These are phyloP conservation scores for Hassar affinis DNA, from an alignment of 2,113 vertebrate genomes.

Conservation along the genomic window DNA sequence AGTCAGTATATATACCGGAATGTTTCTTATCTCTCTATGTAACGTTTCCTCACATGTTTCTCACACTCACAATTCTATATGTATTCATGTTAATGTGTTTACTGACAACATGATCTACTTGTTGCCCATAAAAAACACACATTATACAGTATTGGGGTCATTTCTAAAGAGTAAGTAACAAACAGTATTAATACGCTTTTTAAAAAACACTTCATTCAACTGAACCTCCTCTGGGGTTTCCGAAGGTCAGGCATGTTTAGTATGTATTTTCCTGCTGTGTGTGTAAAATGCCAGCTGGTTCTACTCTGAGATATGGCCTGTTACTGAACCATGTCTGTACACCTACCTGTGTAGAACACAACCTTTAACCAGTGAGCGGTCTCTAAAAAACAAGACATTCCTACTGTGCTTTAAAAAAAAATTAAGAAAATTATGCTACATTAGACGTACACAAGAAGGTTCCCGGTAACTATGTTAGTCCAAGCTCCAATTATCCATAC, in stretches of 20 bases:
- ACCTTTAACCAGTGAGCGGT: not conserved
- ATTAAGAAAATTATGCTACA: not conserved
- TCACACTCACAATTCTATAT: not conserved
- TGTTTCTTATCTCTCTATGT: not conserved
- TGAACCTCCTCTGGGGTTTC: not conserved
- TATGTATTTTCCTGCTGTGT: not conserved
- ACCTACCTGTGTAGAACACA: not conserved
- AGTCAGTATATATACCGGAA: too few species aligned
- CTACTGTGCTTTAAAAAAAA: not conserved
- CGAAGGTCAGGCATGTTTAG: not conserved
- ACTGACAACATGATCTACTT: not conserved
- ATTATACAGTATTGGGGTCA: not conserved
- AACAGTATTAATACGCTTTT: not conserved
- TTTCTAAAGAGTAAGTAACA: not conserved
- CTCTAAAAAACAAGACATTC: constrained; percentile 3
- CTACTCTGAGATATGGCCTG: not conserved
- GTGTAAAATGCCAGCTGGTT: not conserved
- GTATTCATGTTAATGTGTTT: not conserved
- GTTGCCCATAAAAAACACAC: not conserved
- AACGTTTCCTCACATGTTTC: not conserved
- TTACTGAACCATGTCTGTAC: not conserved
- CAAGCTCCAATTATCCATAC: not conserved
- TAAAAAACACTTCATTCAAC: not conserved
- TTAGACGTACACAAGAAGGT: not conserved
- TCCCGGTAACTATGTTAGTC: not conserved